Conservation (phyloP, 2,888 invertebrate genomes). For the Folsomia candida region DNA sequence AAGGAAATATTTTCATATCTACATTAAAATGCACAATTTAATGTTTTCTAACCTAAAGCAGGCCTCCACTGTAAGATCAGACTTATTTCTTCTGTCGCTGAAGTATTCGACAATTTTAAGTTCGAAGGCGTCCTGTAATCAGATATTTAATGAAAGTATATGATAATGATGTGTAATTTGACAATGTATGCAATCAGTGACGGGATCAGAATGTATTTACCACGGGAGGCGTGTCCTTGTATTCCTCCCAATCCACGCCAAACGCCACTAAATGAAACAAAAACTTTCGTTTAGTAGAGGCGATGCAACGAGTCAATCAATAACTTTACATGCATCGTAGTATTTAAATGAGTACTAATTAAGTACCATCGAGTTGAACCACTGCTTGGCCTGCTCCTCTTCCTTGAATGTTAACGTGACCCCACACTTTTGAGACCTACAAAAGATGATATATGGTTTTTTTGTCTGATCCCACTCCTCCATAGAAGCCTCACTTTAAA, state of each 20-base stretch:
- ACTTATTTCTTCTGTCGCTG: constrained; percentile 54
- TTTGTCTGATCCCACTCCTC: neutral
- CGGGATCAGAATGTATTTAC: no score
- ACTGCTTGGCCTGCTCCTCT: constrained; percentile 60
- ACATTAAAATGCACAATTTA: neutral
- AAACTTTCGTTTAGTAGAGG: no score
- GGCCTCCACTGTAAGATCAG: constrained; percentile 53
- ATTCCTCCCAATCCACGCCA: constrained; percentile 55
- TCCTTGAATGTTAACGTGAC: constrained; percentile 58
- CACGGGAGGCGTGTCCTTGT: constrained; percentile 53
- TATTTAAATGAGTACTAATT: no score
- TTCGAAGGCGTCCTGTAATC: constrained; percentile 57
- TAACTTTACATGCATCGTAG: no score
- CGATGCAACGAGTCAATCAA: no score
- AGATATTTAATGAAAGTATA: no score
- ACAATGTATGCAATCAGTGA: no score
- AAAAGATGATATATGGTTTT: neutral
- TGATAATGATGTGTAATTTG: no score
- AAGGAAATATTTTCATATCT: no score
- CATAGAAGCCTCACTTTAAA: neutral
- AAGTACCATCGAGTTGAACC: constrained; percentile 58
- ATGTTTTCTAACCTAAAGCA: constrained; percentile 53
- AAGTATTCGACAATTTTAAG: constrained; percentile 55
- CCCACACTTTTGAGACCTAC: constrained; percentile 58
- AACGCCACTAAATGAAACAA: no score